These are phyloP conservation scores for Synanthedon myopaeformis DNA, from an alignment of 2,888 invertebrate genomes.

Conservation along the genomic window DNA sequence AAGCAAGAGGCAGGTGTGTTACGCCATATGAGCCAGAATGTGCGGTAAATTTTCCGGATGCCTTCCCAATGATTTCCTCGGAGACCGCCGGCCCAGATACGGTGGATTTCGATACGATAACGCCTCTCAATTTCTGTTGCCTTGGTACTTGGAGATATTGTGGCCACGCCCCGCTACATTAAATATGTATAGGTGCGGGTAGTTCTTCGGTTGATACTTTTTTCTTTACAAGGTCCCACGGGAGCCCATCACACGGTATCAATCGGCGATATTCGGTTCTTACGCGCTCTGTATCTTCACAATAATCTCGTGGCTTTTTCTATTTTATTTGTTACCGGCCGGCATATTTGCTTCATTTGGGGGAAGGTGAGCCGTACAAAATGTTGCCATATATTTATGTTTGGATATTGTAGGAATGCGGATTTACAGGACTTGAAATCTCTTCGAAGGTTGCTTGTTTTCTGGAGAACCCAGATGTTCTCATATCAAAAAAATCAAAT, in stretches of 20 bases:
- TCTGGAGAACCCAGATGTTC: too few species aligned
- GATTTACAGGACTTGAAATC: background rate
- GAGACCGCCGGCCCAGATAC: constrained; percentile 74
- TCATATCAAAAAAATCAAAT: too few species aligned
- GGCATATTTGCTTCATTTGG: too few species aligned
- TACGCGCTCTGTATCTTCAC: constrained; percentile 31
- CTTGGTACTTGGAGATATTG: constrained; percentile 45
- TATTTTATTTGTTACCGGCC: constrained; percentile 16
- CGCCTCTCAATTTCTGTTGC: constrained; percentile 61
- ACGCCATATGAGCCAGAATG: constrained; percentile 59
- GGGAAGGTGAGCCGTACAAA: background rate
- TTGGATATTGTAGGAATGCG: background rate
- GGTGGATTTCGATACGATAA: constrained; percentile 68
- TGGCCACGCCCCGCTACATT: constrained; percentile 51
- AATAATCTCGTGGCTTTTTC: constrained; percentile 38
- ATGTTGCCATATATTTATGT: background rate
- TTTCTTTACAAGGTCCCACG: constrained; percentile 28
- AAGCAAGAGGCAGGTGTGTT: constrained; percentile 61
- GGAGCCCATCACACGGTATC: constrained; percentile 48
- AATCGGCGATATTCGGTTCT: constrained; percentile 47
- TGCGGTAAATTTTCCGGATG: constrained; percentile 76
- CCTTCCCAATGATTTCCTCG: constrained; percentile 83
- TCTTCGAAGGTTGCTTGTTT: too few species aligned
- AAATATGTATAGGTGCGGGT: constrained; percentile 47
- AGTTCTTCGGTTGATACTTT: constrained; percentile 32